phyloP scores from a whole-genome alignment of 2,888 invertebrate species.

The Nomada flava region DNA sequence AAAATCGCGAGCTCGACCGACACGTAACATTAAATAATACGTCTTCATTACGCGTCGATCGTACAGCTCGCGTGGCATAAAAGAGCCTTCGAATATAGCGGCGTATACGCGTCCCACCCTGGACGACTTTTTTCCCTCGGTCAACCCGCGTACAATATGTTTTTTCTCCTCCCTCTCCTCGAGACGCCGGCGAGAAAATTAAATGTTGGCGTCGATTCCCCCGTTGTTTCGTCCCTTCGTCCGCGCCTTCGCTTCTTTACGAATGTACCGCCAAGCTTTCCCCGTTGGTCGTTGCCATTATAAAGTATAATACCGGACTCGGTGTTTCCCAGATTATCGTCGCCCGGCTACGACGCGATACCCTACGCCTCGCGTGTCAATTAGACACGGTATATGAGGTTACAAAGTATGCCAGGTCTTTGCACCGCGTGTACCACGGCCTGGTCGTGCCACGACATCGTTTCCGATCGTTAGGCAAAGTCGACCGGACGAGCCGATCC shows the following conservation, averaged over 20 bases:
- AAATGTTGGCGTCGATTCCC: slow-evolving; percentile 73
- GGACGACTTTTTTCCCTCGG: slow-evolving; percentile 51
- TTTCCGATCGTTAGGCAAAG: slow-evolving; percentile 69
- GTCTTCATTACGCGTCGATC: slow-evolving; percentile 72
- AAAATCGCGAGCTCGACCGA: slow-evolving; percentile 25
- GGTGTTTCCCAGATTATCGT: slow-evolving; percentile 78
- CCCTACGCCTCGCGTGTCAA: slow-evolving; percentile 80
- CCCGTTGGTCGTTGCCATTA: slow-evolving; percentile 69
- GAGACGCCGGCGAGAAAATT: slow-evolving; percentile 64
- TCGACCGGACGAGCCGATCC: slow-evolving; percentile 55
- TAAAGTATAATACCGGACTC: slow-evolving; percentile 80
- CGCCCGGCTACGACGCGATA: slow-evolving; percentile 74
- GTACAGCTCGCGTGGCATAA: slow-evolving; percentile 72
- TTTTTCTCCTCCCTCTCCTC: neutral
- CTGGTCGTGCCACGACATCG: slow-evolving; percentile 64
- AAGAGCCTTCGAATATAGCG: slow-evolving; percentile 49
- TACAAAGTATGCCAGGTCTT: slow-evolving; percentile 75
- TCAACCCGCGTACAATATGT: slow-evolving; percentile 28
- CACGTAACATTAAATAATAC: slow-evolving; percentile 69
- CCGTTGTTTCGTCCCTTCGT: slow-evolving; percentile 45
- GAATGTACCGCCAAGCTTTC: neutral
- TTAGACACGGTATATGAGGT: slow-evolving; percentile 79
- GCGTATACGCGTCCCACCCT: slow-evolving; percentile 40
- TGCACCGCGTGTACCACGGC: slow-evolving; percentile 60
- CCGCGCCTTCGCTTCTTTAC: neutral